Conservation (phyloP, 2,113 vertebrate genomes). For the Rhineura floridana region DNA sequence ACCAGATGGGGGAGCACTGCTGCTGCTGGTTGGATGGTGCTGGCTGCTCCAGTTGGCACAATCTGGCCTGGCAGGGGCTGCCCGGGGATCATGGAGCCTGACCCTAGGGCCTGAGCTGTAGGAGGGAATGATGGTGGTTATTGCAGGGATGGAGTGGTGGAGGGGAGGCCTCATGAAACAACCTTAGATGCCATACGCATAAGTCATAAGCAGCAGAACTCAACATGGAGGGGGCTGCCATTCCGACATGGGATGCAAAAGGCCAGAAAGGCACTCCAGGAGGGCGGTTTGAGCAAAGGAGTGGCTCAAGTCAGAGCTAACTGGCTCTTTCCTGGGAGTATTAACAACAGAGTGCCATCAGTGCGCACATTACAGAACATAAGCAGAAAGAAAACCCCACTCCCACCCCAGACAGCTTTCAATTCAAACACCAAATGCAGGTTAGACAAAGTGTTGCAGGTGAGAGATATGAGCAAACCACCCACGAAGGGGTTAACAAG, state of each 20-base stretch:
- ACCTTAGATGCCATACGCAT: fast-evolving
- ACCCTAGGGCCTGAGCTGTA: conserved; percentile 86
- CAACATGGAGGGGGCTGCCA: too few relatives aligned
- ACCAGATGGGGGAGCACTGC: conserved; percentile 58
- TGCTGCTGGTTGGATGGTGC: conserved; percentile 73
- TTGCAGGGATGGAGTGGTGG: background rate
- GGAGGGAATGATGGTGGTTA: background rate
- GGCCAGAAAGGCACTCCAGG: background rate
- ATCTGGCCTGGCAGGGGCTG: conserved; percentile 87
- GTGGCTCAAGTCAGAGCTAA: background rate
- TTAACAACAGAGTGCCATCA: background rate
- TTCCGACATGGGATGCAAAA: background rate
- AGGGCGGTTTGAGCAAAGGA: background rate
- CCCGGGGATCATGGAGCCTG: conserved; percentile 71
- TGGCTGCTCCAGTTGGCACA: conserved; percentile 76
- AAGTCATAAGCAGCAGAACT: too few relatives aligned
- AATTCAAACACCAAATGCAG: background rate
- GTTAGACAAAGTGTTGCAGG: background rate
- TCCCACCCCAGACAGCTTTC: background rate
- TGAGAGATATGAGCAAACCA: background rate
- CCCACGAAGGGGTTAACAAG: too few relatives aligned
- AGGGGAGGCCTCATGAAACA: background rate
- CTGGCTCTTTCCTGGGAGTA: background rate
- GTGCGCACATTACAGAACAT: too few relatives aligned
- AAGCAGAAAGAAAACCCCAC: background rate